phyloP scores from a whole-genome alignment of 2,113 vertebrate genomes.

The Ia io region DNA sequence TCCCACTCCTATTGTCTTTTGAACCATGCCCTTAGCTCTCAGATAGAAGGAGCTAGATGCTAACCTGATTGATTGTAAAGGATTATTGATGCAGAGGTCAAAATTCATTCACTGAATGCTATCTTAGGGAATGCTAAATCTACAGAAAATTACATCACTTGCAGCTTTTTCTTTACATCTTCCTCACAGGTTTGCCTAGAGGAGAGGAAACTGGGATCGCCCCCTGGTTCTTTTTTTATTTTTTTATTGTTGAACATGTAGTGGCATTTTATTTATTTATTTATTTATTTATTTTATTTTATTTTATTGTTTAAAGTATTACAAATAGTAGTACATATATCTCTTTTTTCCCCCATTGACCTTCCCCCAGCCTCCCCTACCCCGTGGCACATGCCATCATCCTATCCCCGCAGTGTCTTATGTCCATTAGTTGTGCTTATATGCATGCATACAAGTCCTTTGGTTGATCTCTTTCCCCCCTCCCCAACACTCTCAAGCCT shows the following conservation, averaged over 20 bases:
- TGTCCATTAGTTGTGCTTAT: no score
- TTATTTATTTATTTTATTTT: no score
- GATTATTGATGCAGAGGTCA: conserved; percentile 2
- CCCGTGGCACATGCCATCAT: no score
- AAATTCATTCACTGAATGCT: neutral
- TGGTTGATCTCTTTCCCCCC: neutral
- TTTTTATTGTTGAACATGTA: no score
- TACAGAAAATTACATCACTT: neutral
- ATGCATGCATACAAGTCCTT: no score
- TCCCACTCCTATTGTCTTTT: neutral
- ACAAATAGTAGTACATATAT: no score
- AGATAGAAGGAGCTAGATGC: neutral
- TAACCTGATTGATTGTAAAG: neutral
- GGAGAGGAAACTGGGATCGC: neutral
- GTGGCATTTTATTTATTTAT: no score
- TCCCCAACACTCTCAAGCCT: no score
- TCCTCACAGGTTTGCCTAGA: neutral
- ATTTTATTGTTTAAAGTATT: no score
- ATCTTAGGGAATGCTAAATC: conserved; percentile 3
- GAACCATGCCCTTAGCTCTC: neutral
- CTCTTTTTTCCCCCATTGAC: no score
- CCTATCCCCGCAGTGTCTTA: no score
- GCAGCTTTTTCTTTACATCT: neutral
- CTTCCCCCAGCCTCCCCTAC: no score
- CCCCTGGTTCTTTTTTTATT: neutral